Evolutionary conservation across 2,113 vertebrate species (phyloP).

Genomic region (Cyprinodon brontotheroides): DNA sequence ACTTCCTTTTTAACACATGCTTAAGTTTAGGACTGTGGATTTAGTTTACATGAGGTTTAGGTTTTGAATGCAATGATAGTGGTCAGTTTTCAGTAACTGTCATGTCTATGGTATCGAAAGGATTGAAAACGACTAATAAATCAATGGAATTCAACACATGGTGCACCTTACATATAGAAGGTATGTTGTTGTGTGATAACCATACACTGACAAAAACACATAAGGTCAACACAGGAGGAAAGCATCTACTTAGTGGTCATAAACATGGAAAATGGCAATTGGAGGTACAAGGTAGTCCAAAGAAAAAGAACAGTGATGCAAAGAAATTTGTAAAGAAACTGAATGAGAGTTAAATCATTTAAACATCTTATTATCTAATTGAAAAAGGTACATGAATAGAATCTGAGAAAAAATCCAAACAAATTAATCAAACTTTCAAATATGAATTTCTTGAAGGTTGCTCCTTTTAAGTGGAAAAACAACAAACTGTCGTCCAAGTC

Average conservation of each 20-base stretch:
- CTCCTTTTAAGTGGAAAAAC: neutral
- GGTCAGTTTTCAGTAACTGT: too few species aligned
- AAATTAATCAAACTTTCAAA: neutral
- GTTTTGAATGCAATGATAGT: too few species aligned
- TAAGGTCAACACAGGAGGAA: neutral
- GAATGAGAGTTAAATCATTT: neutral
- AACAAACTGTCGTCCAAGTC: neutral
- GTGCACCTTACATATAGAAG: too few species aligned
- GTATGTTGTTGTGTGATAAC: too few species aligned
- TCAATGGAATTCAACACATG: too few species aligned
- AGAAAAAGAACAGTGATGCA: neutral
- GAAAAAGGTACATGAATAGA: neutral
- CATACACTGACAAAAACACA: neutral
- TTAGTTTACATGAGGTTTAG: too few species aligned
- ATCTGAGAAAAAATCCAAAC: conserved; percentile 1
- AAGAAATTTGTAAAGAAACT: neutral
- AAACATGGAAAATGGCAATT: neutral
- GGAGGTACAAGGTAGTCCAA: neutral
- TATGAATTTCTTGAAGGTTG: neutral
- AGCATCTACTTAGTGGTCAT: neutral
- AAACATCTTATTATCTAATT: neutral
- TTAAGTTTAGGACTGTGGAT: too few species aligned
- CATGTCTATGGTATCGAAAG: too few species aligned
- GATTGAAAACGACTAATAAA: too few species aligned
- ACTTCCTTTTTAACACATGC: too few species aligned